Conservation (phyloP, 2,888 invertebrate species). For the Rhodophaea formosa region DNA sequence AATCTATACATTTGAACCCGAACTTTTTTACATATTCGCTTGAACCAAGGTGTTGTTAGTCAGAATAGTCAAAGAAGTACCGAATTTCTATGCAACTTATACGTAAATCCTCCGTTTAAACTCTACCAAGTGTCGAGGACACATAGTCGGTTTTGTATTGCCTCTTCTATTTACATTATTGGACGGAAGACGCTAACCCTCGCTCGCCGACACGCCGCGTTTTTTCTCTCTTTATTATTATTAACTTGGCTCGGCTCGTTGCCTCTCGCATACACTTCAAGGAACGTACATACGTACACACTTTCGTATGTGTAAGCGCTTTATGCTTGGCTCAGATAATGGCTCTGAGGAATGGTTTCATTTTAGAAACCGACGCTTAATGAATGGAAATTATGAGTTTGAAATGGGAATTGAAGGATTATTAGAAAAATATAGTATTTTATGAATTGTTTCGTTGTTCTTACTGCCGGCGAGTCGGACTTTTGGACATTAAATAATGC, state of each 20-base stretch:
- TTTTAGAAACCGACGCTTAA: slow-evolving; percentile 33
- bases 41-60: slow-evolving; percentile 14
- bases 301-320: slow-evolving; percentile 22
- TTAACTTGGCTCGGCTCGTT: slow-evolving; percentile 60
- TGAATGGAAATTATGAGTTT: slow-evolving; percentile 38
- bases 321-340: slow-evolving; percentile 30
- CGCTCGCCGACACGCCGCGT: slow-evolving; percentile 51
- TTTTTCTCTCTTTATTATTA: slow-evolving; percentile 78
- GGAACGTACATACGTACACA: slow-evolving; percentile 27
- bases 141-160: slow-evolving; percentile 50
- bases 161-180: slow-evolving; percentile 61
- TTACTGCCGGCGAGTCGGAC: background rate
- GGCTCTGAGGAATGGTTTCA: slow-evolving; percentile 24
- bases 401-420: slow-evolving; percentile 22
- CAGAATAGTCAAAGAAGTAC: slow-evolving; percentile 28
- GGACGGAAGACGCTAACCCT: slow-evolving; percentile 70
- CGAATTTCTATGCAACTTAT: slow-evolving; percentile 21
- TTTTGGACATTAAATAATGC: background rate
- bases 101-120: slow-evolving; percentile 18
- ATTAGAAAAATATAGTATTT: slow-evolving; percentile 10
- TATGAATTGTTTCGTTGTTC: background rate
- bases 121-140: slow-evolving; percentile 24
- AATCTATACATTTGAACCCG: slow-evolving; percentile 22
- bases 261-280: slow-evolving; percentile 34
- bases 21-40: slow-evolving; percentile 34